Conservation (phyloP, 1,140 invertebrate species). For the Brachionus calyciflorus region DNA sequence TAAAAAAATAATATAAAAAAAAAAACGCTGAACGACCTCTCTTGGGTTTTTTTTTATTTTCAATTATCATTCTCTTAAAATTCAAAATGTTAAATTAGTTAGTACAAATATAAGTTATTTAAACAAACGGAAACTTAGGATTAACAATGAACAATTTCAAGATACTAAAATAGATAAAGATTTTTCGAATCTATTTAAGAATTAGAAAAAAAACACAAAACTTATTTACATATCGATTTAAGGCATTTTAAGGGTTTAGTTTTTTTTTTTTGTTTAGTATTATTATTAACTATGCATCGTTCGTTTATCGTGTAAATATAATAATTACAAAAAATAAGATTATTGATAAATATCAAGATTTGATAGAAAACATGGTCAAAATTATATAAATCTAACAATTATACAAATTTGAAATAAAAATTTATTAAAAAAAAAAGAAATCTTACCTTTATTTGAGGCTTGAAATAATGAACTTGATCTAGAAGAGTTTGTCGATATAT, state of each 20-base stretch:
- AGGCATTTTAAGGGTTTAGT: constrained; percentile 17
- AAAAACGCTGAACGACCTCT: constrained; percentile 24
- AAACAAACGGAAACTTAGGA: background rate
- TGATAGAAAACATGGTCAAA: background rate
- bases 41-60: background rate
- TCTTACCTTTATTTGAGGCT: background rate
- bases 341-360: constrained; percentile 3
- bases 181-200: no score
- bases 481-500: no score
- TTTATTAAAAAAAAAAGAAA: background rate
- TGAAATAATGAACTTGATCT: no score
- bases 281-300: no score
- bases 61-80: background rate
- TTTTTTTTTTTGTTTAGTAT: background rate
- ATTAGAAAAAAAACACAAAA: no score
- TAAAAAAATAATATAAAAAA: background rate
- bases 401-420: no score
- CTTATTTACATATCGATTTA: constrained; percentile 35
- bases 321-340: background rate
- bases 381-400: background rate
- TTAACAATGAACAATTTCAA: constrained; percentile 35
- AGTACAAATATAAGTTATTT: constrained; percentile 23
- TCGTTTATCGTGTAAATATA: constrained; percentile 6
- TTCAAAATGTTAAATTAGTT: constrained; percentile 31
- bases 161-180: background rate